Conservation (phyloP, 92 coral and sea anemone genomes). For the Actinernus sp. region DNA sequence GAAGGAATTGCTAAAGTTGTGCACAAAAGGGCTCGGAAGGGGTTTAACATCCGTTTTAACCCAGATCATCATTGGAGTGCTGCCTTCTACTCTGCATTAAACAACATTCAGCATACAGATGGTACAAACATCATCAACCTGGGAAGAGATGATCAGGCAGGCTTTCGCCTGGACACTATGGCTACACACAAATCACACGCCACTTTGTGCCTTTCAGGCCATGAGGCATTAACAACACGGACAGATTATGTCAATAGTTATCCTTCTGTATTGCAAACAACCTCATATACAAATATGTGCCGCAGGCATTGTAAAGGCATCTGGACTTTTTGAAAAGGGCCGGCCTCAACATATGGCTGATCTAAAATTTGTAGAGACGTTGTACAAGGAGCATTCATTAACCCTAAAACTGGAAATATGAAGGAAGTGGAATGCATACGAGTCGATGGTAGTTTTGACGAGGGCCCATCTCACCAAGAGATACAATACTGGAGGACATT, state of each 20-base stretch:
- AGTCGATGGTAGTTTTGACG: constrained; percentile 65
- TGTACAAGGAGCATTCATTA: constrained; percentile 46
- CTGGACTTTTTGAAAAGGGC: constrained; percentile 39
- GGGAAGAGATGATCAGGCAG: constrained; percentile 74
- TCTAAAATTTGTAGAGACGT: constrained; percentile 45
- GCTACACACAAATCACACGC: constrained; percentile 45
- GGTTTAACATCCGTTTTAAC: constrained; percentile 50
- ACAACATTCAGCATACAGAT: constrained; percentile 46
- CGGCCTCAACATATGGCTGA: constrained; percentile 62
- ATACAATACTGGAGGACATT: constrained; percentile 78
- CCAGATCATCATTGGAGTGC: constrained; percentile 67
- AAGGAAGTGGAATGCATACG: constrained; percentile 60
- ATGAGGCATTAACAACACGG: constrained; percentile 54
- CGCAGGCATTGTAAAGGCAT: constrained; percentile 65
- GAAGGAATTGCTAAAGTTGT: constrained; percentile 56
- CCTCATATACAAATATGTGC: constrained; percentile 70
- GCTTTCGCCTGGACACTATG: constrained; percentile 60
- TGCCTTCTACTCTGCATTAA: constrained; percentile 46
- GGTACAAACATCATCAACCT: constrained; percentile 54
- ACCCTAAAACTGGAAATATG: constrained; percentile 22
- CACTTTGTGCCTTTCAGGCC: constrained; percentile 39
- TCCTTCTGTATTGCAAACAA: constrained; percentile 53
- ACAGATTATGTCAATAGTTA: constrained; percentile 56
- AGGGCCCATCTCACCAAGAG: constrained; percentile 65
- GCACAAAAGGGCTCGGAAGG: constrained; percentile 55